These are phyloP conservation scores for Catalaphyllia jardinei DNA, from an alignment of 64 coral and sea anemone genomes.

Conservation along the genomic window DNA sequence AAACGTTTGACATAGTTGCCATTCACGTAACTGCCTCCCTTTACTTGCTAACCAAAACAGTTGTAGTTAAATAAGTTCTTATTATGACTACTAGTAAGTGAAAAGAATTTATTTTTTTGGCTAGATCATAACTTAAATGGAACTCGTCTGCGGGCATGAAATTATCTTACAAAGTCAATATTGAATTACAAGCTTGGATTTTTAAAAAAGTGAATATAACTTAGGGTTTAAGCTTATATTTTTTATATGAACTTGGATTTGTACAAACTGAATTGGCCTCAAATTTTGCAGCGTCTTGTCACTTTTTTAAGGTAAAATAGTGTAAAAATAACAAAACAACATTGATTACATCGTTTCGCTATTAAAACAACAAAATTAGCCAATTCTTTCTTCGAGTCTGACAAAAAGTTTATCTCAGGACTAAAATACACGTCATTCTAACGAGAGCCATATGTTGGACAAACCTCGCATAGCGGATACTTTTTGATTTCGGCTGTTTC, in stretches of 20 bases:
- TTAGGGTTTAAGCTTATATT: too few species aligned
- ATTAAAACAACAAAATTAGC: background rate
- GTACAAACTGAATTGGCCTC: background rate
- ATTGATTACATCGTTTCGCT: background rate
- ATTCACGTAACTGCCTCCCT: too few species aligned
- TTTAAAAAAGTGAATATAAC: background rate
- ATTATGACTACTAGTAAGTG: too few species aligned
- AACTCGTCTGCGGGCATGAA: background rate
- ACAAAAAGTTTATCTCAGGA: background rate
- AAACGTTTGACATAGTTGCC: too few species aligned
- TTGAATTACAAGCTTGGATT: background rate
- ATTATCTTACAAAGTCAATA: background rate
- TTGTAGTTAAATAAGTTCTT: too few species aligned
- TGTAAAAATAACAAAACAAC: background rate
- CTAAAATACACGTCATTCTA: conserved; percentile 23
- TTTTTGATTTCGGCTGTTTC: conserved; percentile 78
- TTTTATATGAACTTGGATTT: background rate
- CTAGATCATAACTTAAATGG: too few species aligned
- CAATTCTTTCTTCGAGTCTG: background rate
- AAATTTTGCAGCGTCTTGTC: background rate
- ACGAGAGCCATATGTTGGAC: background rate
- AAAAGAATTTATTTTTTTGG: too few species aligned
- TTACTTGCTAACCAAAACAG: too few species aligned
- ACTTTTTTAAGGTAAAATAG: background rate
- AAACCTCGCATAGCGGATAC: conserved; percentile 78